These are phyloP conservation scores for Noctua comes DNA, from an alignment of 2,888 invertebrate species.

Conservation along the genomic window DNA sequence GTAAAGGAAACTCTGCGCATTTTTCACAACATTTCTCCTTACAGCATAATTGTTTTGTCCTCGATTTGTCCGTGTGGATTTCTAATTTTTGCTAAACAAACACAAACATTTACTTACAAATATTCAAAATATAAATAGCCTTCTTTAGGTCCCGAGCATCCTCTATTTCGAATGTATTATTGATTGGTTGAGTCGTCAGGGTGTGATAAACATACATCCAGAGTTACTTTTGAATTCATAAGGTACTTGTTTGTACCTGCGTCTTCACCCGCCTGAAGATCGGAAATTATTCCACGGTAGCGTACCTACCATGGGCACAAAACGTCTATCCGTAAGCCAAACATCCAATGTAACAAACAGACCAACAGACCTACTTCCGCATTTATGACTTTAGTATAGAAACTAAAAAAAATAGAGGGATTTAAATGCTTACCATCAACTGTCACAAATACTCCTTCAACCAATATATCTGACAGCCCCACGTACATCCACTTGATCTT, in stretches of 20 bases:
- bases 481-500: constrained; percentile 66
- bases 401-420: neutral
- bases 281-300: neutral
- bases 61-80: neutral
- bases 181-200: neutral
- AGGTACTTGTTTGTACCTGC: neutral
- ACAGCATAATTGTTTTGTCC: neutral
- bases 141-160: neutral
- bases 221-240: neutral
- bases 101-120: neutral
- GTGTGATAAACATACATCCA: neutral
- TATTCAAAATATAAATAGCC: neutral
- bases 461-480: constrained; percentile 76
- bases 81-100: neutral
- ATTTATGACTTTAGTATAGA: no score
- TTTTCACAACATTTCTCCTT: neutral
- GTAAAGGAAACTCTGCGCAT: neutral
- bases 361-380: neutral
- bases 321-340: neutral
- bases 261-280: neutral
- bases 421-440: constrained; percentile 66
- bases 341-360: neutral
- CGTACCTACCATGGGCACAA: neutral
- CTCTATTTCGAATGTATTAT: neutral
- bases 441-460: constrained; percentile 78